Conservation (phyloP, 2,113 vertebrate species). For the Atlantisia rogersi region DNA sequence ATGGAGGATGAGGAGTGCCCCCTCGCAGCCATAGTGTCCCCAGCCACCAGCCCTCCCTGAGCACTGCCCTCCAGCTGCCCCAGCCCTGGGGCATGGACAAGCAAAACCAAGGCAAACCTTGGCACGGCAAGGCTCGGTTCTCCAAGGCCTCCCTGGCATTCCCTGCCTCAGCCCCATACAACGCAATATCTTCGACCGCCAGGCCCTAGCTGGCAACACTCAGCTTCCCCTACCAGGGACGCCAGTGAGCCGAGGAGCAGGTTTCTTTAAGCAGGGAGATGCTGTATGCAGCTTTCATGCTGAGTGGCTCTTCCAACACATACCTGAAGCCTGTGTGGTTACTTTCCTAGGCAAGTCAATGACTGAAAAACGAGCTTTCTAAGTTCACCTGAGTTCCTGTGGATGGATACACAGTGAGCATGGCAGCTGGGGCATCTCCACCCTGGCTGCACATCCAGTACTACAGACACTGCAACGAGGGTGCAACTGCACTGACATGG, state of each 20-base stretch:
- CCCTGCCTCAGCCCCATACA: too few species aligned
- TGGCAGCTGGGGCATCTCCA: background rate
- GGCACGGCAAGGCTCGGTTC: accelerated
- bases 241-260: accelerated
- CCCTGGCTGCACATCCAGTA: background rate
- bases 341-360: background rate
- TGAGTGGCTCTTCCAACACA: background rate
- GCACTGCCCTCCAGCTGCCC: background rate
- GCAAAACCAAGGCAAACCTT: background rate
- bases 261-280: background rate
- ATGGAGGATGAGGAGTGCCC: too few species aligned
- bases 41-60: background rate
- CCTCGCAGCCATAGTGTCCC: background rate
- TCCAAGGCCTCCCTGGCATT: background rate
- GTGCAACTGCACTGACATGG: background rate
- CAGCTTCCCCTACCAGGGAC: background rate
- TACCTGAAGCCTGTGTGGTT: background rate
- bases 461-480: background rate
- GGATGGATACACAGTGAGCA: background rate
- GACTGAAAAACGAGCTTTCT: background rate
- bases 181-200: too few species aligned
- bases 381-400: background rate
- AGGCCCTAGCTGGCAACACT: background rate
- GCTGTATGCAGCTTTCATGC: accelerated
- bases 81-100: too few species aligned